Conservation (phyloP, 2,113 vertebrate genomes). For the Corapipo altera region DNA sequence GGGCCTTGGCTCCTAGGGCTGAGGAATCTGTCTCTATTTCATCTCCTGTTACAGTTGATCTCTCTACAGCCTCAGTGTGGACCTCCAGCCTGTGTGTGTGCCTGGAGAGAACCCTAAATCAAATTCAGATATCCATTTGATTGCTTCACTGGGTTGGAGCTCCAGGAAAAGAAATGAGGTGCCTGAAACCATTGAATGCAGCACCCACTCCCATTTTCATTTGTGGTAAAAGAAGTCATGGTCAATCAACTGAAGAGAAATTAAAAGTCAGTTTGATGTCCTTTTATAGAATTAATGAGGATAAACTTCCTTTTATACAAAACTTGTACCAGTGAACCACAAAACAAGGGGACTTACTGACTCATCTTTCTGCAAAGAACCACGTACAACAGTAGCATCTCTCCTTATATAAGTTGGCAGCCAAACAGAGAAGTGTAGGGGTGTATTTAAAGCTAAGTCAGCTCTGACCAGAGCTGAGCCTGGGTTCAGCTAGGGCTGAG, state of each 20-base stretch:
- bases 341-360: background rate
- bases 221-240: background rate
- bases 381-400: background rate
- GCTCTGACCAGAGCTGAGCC: background rate
- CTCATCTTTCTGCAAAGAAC: conserved; percentile 13
- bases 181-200: background rate
- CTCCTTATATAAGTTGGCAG: background rate
- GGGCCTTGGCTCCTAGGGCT: background rate
- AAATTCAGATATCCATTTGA: background rate
- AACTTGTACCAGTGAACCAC: background rate
- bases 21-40: background rate
- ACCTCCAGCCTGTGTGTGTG: background rate
- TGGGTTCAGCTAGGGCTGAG: background rate
- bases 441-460: background rate
- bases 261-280: background rate
- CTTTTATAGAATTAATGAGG: background rate
- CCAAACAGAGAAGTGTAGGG: background rate
- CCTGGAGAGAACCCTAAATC: conserved; percentile 1
- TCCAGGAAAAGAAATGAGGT: background rate
- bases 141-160: background rate
- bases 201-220: background rate
- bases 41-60: background rate
- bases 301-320: background rate
- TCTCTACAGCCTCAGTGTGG: accelerated
- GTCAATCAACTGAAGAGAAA: background rate